Percentiles rank a stretch among this genome's conserved stretches.
These are phyloP conservation scores for Onychomys torridus DNA, from an alignment of 2,797 vertebrate genomes.

Conservation along the genomic window DNA sequence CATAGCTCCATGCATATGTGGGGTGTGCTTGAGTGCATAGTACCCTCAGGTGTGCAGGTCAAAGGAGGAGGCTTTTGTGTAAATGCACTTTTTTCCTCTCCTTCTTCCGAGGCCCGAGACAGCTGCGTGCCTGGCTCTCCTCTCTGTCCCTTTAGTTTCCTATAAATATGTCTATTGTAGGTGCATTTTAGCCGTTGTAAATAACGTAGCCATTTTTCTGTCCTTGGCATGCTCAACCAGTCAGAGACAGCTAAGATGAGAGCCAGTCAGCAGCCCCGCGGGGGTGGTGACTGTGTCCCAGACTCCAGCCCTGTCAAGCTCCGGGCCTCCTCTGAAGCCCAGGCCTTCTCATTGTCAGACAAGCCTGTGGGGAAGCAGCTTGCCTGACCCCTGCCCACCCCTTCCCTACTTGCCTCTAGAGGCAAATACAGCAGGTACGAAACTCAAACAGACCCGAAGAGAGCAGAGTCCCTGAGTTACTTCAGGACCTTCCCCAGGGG, in stretches of 20 bases:
- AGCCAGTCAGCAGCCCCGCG: neutral
- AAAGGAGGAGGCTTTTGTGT: slow-evolving; percentile 65
- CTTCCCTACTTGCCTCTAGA: neutral
- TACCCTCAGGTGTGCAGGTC: neutral
- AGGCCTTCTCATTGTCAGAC: neutral
- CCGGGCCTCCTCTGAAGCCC: neutral
- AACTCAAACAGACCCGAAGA: slow-evolving; percentile 40
- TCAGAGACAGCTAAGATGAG: neutral
- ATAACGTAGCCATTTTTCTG: slow-evolving; percentile 72
- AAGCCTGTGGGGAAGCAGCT: neutral
- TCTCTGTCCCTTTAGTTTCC: slow-evolving; percentile 67
- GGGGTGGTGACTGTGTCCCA: neutral
- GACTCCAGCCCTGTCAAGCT: neutral
- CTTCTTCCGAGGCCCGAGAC: slow-evolving; percentile 30
- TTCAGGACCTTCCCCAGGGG: slow-evolving; percentile 37
- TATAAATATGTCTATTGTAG: slow-evolving; percentile 86
- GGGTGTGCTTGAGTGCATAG: too few relatives aligned
- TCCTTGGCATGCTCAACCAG: slow-evolving; percentile 49
- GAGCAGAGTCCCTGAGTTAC: neutral
- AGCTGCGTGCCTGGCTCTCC: neutral
- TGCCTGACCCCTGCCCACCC: neutral
- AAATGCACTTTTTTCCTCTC: slow-evolving; percentile 81
- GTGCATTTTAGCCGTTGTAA: slow-evolving; percentile 85
- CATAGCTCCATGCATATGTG: neutral
- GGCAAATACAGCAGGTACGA: slow-evolving; percentile 57